Evolutionary conservation across 64 coral and sea anemone species (phyloP).

Genomic region (Astreopora myriophthalma): DNA sequence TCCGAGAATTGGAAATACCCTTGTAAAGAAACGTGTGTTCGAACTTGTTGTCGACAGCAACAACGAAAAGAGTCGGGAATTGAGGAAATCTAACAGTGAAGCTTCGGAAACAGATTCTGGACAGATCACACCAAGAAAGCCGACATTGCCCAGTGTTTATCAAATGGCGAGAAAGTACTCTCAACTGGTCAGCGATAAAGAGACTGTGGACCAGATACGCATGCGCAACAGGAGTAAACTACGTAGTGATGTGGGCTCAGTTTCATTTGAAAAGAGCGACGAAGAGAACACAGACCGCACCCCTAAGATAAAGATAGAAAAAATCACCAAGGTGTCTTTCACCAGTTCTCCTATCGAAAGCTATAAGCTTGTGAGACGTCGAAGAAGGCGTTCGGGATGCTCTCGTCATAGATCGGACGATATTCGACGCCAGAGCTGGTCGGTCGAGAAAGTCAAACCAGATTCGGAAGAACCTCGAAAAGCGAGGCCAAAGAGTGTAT

Average conservation of each 20-base stretch:
- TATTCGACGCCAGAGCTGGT: conserved; percentile 57
- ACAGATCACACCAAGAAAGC: neutral
- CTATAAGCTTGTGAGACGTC: conserved; percentile 37
- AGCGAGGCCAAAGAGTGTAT: conserved; percentile 52
- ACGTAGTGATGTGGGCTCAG: neutral
- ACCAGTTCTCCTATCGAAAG: conserved; percentile 39
- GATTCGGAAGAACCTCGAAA: conserved; percentile 38
- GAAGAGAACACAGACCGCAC: conserved; percentile 23
- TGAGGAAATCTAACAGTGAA: neutral
- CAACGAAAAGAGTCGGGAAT: neutral
- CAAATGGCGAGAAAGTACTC: conserved; percentile 87
- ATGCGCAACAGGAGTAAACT: neutral
- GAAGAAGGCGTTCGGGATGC: conserved; percentile 54
- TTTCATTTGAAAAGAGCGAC: neutral
- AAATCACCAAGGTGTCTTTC: conserved; percentile 59
- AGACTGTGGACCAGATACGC: conserved; percentile 24
- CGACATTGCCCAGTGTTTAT: conserved; percentile 53
- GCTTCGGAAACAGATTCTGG: neutral
- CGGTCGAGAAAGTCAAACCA: conserved; percentile 58
- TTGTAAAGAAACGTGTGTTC: conserved; percentile 14
- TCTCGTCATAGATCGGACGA: conserved; percentile 45
- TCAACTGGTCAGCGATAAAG: conserved; percentile 55
- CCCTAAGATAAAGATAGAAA: conserved; percentile 65
- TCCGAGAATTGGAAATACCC: neutral
- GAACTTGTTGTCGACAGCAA: conserved; percentile 22